Evolutionary conservation across 2,888 invertebrate genomes (phyloP), one percentile per base, ranked within the genome.

Genomic region (Nemapogon koenigi): DNA sequence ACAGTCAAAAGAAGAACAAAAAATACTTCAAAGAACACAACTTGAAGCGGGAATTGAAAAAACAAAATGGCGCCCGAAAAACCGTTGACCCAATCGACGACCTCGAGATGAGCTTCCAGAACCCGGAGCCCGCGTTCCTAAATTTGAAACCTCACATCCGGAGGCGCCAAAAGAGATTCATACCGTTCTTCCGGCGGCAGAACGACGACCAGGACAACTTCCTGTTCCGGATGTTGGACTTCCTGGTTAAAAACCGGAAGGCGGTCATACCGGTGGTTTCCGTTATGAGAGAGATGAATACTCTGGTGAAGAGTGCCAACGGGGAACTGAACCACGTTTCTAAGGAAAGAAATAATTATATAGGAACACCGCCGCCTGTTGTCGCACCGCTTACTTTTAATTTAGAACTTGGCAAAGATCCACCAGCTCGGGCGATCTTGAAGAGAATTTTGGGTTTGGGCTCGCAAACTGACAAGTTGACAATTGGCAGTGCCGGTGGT

Each of bases 271-370:
- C 73, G 2, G 55, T 72, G 0, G 52, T 69, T 2, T 63, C 62
- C 0, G 63, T 72, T 0, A 59, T 67, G 42, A 41, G 71, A 4
- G 73, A 73, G 29, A 66, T 75, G 1, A 65, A 57, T 16, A 71
- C 75, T 0, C 32, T 71, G 2, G 62, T 73, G 0, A 65, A 55
- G 30, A 68, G 61, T 4, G 57, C 48, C 0, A 63, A 62, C 3
- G 65, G 69, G 0, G 68, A 71, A 32, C 38, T 72, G 2, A 65
- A 52, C 16, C 67, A 75, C 29, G 38, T 51, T 0, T 51, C 55
- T 0, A 64, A 54, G 30, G 73, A 72, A 44, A 53, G 50, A 2
- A 69, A 68, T 15, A 65, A 62, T 15, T 71, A 59, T 29, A 54
- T 69, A 16, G 72, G 71, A 0, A 47, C 57, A 1, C 45, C 46